phyloP scores from a whole-genome alignment of 1,140 invertebrate species.

The Sogatella furcifera region DNA sequence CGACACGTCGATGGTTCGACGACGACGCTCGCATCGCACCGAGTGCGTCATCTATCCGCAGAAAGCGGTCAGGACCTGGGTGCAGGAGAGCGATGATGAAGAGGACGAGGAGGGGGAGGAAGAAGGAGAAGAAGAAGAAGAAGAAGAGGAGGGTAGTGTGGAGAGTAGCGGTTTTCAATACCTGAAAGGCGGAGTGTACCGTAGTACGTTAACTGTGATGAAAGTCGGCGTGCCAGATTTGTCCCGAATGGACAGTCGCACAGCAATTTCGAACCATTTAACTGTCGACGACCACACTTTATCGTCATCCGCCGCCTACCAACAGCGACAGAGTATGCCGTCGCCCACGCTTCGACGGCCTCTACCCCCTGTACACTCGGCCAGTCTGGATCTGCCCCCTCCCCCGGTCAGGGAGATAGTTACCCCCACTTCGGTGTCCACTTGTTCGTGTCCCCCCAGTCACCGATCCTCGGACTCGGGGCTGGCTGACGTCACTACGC shows the following conservation, averaged over 20 bases:
- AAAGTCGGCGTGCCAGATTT: conserved; percentile 1
- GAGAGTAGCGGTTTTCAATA: conserved; percentile 7
- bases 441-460: conserved; percentile 22
- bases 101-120: conserved; percentile 27
- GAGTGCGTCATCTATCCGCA: conserved; percentile 38
- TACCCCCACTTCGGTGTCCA: neutral
- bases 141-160: conserved; percentile 7
- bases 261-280: neutral
- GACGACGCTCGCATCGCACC: conserved; percentile 39
- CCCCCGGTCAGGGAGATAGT: conserved; percentile 31
- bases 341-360: neutral
- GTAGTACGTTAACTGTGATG: conserved; percentile 9
- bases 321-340: conserved; percentile 8
- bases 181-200: neutral
- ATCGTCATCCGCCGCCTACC: no score
- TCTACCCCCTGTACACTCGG: conserved; percentile 34
- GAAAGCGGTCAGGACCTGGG: conserved; percentile 28
- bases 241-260: conserved; percentile 6
- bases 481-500: conserved; percentile 57
- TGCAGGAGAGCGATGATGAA: conserved; percentile 24
- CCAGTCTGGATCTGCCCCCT: conserved; percentile 39
- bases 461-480: conserved; percentile 64
- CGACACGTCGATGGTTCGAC: conserved; percentile 34
- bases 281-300: conserved; percentile 17
- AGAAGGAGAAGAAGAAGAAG: conserved; percentile 26